A percentile compares a stretch with the other conserved stretches of the same genome.
Conservation (phyloP, 2,888 invertebrate species). For the Tenthredo livida region DNA sequence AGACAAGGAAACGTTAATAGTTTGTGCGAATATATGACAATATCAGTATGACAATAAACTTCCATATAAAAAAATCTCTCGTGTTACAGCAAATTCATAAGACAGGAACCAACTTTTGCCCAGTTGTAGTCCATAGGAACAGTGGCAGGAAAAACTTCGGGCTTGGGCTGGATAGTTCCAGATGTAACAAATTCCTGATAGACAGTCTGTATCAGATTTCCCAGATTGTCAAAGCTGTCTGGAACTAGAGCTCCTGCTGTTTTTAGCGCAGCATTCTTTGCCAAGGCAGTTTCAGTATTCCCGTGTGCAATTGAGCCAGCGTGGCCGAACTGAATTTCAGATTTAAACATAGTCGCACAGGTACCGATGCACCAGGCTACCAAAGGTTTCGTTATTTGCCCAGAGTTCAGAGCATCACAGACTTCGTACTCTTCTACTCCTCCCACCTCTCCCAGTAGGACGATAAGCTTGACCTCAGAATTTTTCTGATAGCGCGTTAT, state of each 20-base stretch:
- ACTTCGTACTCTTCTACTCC: too few relatives aligned
- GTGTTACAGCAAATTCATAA: not conserved
- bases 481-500: too few relatives aligned
- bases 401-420: too few relatives aligned
- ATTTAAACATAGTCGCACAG: too few relatives aligned
- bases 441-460: too few relatives aligned
- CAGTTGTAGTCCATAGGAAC: conserved; percentile 99
- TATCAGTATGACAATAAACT: not conserved
- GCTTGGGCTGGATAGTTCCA: conserved; percentile 91
- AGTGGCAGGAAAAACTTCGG: conserved; percentile 97
- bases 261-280: conserved; percentile 93
- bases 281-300: conserved; percentile 90
- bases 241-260: conserved; percentile 95
- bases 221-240: conserved; percentile 93
- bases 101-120: conserved; percentile 87
- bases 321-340: too few relatives aligned
- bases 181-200: conserved; percentile 88
- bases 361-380: too few relatives aligned
- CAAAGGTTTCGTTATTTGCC: too few relatives aligned
- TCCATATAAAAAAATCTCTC: too few relatives aligned
- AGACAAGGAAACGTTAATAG: too few relatives aligned
- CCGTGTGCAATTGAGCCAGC: too few relatives aligned
- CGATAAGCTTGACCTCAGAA: too few relatives aligned
- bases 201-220: conserved; percentile 88
- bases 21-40: not conserved